Conservation (phyloP, 2,888 invertebrate genomes). For the Encarsia formosa region DNA sequence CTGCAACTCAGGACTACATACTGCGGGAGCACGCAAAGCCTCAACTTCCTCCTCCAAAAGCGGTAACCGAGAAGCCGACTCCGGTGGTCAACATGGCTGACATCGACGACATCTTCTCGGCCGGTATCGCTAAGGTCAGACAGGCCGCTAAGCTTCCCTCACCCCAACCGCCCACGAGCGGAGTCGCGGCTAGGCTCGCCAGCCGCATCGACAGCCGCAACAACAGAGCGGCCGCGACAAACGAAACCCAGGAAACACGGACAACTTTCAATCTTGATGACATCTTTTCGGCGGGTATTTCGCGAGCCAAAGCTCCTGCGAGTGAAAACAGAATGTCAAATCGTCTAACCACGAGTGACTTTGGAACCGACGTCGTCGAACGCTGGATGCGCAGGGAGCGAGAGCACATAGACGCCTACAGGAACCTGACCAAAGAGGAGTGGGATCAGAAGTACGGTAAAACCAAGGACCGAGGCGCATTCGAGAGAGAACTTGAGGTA, state of each 20-base stretch:
- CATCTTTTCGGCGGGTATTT: constrained; percentile 42
- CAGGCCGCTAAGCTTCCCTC: constrained; percentile 22
- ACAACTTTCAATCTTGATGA: constrained; percentile 38
- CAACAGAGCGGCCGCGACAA: not conserved
- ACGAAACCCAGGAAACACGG: constrained; percentile 19
- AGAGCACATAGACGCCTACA: constrained; percentile 39
- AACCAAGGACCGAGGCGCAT: constrained; percentile 21
- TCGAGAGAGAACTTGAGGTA: constrained; percentile 25
- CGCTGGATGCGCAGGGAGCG: constrained; percentile 38
- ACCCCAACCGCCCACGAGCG: constrained; percentile 11
- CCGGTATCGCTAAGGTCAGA: constrained; percentile 33
- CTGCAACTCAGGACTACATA: constrained; percentile 20
- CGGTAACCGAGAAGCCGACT: not conserved
- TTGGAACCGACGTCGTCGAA: constrained; percentile 27
- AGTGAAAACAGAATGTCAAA: not conserved
- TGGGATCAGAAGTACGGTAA: constrained; percentile 45
- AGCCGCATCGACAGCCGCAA: constrained; percentile 18
- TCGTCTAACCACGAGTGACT: not conserved
- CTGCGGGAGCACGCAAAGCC: constrained; percentile 17
- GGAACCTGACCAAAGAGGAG: constrained; percentile 48
- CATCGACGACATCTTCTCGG: constrained; percentile 40
- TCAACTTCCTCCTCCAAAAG: not conserved
- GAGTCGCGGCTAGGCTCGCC: constrained; percentile 7
- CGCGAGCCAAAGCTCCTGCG: constrained; percentile 32
- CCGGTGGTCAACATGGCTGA: constrained; percentile 28